Conservation (phyloP, 2,888 invertebrate species). For the Neria commutata region DNA sequence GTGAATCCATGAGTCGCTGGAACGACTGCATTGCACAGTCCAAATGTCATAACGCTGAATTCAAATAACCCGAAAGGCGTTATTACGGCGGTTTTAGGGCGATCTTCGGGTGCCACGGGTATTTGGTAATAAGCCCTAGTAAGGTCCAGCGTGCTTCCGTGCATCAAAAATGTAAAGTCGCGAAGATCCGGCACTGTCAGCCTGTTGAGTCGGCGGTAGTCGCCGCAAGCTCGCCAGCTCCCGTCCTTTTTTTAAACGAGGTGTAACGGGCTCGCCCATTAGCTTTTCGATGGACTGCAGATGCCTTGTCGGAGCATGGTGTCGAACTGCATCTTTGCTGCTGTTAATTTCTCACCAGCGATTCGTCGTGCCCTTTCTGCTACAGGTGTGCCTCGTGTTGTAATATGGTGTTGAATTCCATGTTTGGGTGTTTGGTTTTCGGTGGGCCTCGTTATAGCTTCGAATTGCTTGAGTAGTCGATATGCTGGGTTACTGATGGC, state of each 20-base stretch:
- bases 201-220: slow-evolving; percentile 45
- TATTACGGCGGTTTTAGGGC: slow-evolving; percentile 10
- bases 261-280: slow-evolving; percentile 57
- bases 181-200: slow-evolving; percentile 50
- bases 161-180: slow-evolving; percentile 31
- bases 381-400: slow-evolving; percentile 23
- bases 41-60: background rate
- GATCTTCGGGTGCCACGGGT: slow-evolving; percentile 10
- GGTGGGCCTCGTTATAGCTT: no score
- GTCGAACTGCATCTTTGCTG: slow-evolving; percentile 23
- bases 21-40: slow-evolving; percentile 50
- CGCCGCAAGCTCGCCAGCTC: slow-evolving; percentile 47
- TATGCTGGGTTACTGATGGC: no score
- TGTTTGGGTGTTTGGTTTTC: background rate
- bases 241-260: slow-evolving; percentile 39
- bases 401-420: slow-evolving; percentile 10
- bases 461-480: no score
- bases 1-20: slow-evolving; percentile 5
- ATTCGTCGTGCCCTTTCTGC: slow-evolving; percentile 18
- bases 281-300: slow-evolving; percentile 55
- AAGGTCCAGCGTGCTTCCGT: slow-evolving; percentile 20
- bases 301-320: slow-evolving; percentile 47
- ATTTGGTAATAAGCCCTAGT: slow-evolving; percentile 18
- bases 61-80: background rate
- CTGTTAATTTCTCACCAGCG: slow-evolving; percentile 17